Evolutionary conservation across 1,140 invertebrate genomes (phyloP).

Genomic region (Zaprionus camerounensis): DNA sequence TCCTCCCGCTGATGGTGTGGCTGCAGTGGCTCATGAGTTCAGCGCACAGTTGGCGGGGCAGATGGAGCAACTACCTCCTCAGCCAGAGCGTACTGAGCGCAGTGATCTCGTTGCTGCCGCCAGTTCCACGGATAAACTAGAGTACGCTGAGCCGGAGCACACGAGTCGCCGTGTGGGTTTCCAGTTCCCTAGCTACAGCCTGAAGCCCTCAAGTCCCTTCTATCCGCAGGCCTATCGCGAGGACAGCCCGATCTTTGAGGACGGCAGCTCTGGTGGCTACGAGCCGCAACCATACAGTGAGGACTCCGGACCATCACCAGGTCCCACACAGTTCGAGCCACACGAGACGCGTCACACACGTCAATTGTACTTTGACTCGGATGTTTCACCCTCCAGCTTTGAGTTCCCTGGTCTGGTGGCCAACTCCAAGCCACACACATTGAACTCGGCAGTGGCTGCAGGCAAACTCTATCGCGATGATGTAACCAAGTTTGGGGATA

Average conservation of each 20-base stretch:
- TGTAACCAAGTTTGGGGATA: constrained; percentile 83
- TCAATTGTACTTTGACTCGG: constrained; percentile 73
- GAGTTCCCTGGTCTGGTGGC: constrained; percentile 76
- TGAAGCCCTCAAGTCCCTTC: constrained; percentile 73
- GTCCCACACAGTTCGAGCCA: constrained; percentile 47
- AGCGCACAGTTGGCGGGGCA: constrained; percentile 52
- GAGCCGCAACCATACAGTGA: constrained; percentile 67
- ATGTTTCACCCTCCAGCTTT: constrained; percentile 58
- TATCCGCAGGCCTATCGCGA: constrained; percentile 82
- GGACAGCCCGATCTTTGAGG: constrained; percentile 78
- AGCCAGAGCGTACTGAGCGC: constrained; percentile 67
- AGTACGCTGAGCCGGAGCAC: constrained; percentile 64
- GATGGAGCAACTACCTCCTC: constrained; percentile 21
- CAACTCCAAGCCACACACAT: constrained; percentile 75
- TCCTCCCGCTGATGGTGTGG: constrained; percentile 64
- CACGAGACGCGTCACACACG: constrained; percentile 71
- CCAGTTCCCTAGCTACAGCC: constrained; percentile 80
- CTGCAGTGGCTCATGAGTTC: constrained; percentile 62
- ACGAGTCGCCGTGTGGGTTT: constrained; percentile 79
- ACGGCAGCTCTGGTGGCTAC: constrained; percentile 46
- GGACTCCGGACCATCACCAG: constrained; percentile 29
- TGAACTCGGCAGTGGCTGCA: constrained; percentile 53
- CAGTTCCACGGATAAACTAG: constrained; percentile 65
- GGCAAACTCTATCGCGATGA: constrained; percentile 79
- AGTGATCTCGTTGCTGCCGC: constrained; percentile 61